Evolutionary conservation across 2,113 vertebrate genomes (phyloP), one percentile per base, ranked within the genome.

Genomic region (Nipponia nippon): DNA sequence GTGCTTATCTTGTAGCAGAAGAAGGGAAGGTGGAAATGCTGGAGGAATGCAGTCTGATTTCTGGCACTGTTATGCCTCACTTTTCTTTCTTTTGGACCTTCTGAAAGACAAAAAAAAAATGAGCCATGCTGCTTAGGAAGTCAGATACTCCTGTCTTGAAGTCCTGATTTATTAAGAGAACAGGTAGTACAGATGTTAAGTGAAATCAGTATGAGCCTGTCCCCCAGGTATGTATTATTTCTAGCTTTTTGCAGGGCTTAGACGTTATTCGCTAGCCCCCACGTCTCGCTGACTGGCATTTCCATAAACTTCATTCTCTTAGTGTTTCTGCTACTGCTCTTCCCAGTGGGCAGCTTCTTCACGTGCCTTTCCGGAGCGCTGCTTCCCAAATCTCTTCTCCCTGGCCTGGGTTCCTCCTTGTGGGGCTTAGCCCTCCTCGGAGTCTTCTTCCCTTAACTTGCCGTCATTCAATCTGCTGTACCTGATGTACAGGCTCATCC

Each of bases 121-220:
- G n/a, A 85, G 69, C 65, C 34, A 5, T 67, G 59, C 46, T 66
- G 38, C 75, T 75, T 95, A 34, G 47, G 47, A 61, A 88, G 55
- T 70, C 69, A 81, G 77, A 42, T 79, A 46, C 32, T 85, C 5
- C 53, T 86, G 79, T n/a, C 94, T 29, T 36, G 49, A 65, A 55
- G 34, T 11, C 47, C 94, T 94, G 92, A 83, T 94, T 89, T 78
- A 94, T 66, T 27, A 44, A 86, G 88, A 93, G 90, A 59, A 30
- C 0, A 2, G 55, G 29, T 16, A 87, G 90, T 7, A 47, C 23
- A 50, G 61, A 63, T 52, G 73, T 82, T 90, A 78, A 78, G 72
- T 67, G 88, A 87, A 87, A 96, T 84, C 92, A 79, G 26, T 52
- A 44, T 1, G 27, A 89, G 34, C 47, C 84, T 85, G 21, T 84